phyloP scores from a whole-genome alignment of 1,140 invertebrate species.

The Hyles euphorbiae region DNA sequence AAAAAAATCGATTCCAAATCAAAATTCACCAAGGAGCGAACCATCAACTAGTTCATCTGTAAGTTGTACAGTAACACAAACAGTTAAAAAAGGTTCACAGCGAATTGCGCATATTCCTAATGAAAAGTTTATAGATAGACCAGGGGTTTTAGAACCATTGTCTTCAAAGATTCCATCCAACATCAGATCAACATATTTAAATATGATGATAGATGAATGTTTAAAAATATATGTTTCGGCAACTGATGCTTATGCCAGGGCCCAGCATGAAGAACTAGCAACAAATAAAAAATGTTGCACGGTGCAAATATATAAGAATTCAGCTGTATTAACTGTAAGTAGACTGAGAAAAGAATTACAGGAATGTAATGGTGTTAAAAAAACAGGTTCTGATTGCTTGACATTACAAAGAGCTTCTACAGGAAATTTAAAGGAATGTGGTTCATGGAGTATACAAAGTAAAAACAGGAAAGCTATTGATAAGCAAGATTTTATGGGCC shows the following conservation, averaged over 20 bases:
- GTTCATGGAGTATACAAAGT: slow-evolving; percentile 84
- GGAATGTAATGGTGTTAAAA: slow-evolving; percentile 65
- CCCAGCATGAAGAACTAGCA: slow-evolving; percentile 84
- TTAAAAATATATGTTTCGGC: slow-evolving; percentile 83
- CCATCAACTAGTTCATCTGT: slow-evolving; percentile 60
- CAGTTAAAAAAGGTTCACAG: slow-evolving; percentile 78
- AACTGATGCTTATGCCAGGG: slow-evolving; percentile 84
- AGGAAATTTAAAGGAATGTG: slow-evolving; percentile 35
- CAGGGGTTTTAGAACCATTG: slow-evolving; percentile 80
- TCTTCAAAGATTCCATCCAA: slow-evolving; percentile 89
- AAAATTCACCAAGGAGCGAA: slow-evolving; percentile 28
- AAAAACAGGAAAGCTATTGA: slow-evolving; percentile 72
- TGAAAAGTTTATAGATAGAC: slow-evolving; percentile 72
- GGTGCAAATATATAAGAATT: slow-evolving; percentile 89
- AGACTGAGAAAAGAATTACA: slow-evolving; percentile 82
- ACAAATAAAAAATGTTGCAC: slow-evolving; percentile 87
- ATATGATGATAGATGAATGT: slow-evolving; percentile 91
- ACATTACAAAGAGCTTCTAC: slow-evolving; percentile 32
- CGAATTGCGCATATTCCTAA: slow-evolving; percentile 81
- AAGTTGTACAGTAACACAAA: slow-evolving; percentile 78
- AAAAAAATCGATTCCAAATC: slow-evolving; percentile 54
- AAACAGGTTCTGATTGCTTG: slow-evolving; percentile 46
- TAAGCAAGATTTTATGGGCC: slow-evolving; percentile 72
- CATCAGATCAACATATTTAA: slow-evolving; percentile 89
- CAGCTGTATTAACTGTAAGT: slow-evolving; percentile 87